Conservation (phyloP, 2,113 vertebrate genomes). For the Mesembrinibis cayennensis region DNA sequence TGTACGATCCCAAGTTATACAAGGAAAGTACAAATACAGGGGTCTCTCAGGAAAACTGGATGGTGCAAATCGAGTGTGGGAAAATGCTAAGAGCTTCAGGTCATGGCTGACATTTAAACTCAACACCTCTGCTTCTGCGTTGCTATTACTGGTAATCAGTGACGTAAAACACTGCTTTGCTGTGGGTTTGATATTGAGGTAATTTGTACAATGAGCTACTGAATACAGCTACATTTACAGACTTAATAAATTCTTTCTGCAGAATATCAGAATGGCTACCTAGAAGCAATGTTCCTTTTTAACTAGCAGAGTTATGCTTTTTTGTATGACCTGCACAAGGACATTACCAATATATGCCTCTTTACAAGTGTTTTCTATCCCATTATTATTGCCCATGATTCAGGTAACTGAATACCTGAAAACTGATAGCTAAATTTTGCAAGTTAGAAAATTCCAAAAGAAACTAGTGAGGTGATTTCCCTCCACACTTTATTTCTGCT, state of each 20-base stretch:
- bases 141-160: conserved; percentile 35
- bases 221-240: neutral
- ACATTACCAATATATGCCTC: neutral
- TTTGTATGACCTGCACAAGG: neutral
- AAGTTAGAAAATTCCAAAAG: neutral
- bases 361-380: neutral
- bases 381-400: neutral
- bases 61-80: conserved; percentile 12
- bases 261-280: neutral
- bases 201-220: neutral
- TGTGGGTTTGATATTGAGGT: neutral
- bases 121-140: conserved; percentile 47
- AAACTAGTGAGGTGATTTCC: neutral
- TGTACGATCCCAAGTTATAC: neutral
- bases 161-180: conserved; percentile 12
- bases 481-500: neutral
- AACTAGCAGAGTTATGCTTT: neutral
- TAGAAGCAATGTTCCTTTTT: neutral
- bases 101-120: conserved; percentile 63
- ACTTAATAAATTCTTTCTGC: neutral
- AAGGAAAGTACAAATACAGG: neutral
- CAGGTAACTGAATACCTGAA: neutral
- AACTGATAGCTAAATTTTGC: neutral
- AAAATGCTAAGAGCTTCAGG: conserved; percentile 54
- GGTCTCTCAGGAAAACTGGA: conserved; percentile 42